Evolutionary conservation across 37 sponge, comb jelly and placozoan species (phyloP), one percentile per base, ranked within the genome.

Genomic region (Amphimedon queenslandica): DNA sequence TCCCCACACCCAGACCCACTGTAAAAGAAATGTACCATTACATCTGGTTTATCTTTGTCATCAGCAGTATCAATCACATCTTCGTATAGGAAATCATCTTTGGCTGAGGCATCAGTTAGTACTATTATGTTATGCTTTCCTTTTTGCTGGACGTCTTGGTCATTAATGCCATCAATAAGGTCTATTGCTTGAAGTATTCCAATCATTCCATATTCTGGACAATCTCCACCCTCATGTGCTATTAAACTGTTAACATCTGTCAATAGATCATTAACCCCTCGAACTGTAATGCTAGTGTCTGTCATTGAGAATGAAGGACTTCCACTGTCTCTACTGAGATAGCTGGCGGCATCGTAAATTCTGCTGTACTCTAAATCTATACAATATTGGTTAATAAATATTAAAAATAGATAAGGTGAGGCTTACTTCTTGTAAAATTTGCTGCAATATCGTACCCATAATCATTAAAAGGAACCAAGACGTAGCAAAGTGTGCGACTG

Each of bases 211-310:
- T 67, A 74, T 30, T 82, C 83, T 25, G 83, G 76, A 67, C 35
- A 56, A 43, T 82, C 83, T 23, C 83, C 83, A 32, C 83, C 83
- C 6, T 70, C 76, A 70, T 58, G 37, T 11, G 76, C 76, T 3
- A 25, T 28, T 11, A 82, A 39, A 8, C 64, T 32, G 21, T 69
- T 2, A 35, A 75, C 66, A 39, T 57, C 76, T 1, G 1, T 2
- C 16, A 24, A 25, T 4, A 82, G 64, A 13, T n/a, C 36, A 31
- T 61, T 8, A 10, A 82, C 51, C 28, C 75, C 83, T 1, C 24
- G 42, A 1, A 63, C 39, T 3, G 43, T 2, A 2, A 25, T 20
- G 23, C 43, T 42, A 36, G 21, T 38, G 47, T 23, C 70, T 47
- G 8, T 8, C 13, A 18, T 13, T 18, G 8, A 8, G 13, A 18